Percentiles rank a stretch among this genome's conserved stretches.
Evolutionary conservation across 2,888 invertebrate genomes (phyloP).

Genomic region (Zele albiditarsus): DNA sequence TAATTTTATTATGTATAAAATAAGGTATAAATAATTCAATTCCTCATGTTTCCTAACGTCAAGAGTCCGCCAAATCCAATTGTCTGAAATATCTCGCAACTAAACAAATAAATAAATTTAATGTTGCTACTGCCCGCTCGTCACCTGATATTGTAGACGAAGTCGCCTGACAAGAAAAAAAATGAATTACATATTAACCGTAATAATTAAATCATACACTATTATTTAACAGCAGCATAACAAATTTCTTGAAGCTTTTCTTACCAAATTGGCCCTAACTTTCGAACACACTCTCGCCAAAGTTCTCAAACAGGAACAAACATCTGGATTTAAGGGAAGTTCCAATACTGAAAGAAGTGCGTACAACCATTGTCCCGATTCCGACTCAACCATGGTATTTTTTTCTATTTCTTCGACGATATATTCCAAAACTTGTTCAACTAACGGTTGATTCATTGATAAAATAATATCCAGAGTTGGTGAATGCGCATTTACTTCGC

Average conservation of each 20-base stretch:
- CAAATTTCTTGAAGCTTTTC: constrained; percentile 43
- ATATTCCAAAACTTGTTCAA: constrained; percentile 74
- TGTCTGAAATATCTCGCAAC: constrained; percentile 85
- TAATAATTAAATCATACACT: constrained; percentile 6
- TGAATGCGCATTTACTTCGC: constrained; percentile 37
- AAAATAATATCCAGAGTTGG: constrained; percentile 68
- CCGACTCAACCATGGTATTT: constrained; percentile 71
- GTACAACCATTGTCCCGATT: constrained; percentile 82
- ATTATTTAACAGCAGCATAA: neutral
- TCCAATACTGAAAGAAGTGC: constrained; percentile 79
- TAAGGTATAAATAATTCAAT: constrained; percentile 30
- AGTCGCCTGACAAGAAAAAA: constrained; percentile 39
- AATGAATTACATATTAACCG: constrained; percentile 6
- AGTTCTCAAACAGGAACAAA: constrained; percentile 78
- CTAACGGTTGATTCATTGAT: constrained; percentile 73
- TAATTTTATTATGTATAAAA: constrained; percentile 51
- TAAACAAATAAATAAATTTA: constrained; percentile 85
- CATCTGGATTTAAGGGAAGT: constrained; percentile 80
- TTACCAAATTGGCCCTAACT: constrained; percentile 73
- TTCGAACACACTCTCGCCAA: constrained; percentile 79
- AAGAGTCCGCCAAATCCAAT: constrained; percentile 80
- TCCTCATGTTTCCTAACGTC: constrained; percentile 32
- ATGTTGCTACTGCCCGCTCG: constrained; percentile 74
- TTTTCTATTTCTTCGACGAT: constrained; percentile 73
- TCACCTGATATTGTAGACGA: constrained; percentile 52